phyloP scores from a whole-genome alignment of 2,113 vertebrate species.

The Lonchura striata region DNA sequence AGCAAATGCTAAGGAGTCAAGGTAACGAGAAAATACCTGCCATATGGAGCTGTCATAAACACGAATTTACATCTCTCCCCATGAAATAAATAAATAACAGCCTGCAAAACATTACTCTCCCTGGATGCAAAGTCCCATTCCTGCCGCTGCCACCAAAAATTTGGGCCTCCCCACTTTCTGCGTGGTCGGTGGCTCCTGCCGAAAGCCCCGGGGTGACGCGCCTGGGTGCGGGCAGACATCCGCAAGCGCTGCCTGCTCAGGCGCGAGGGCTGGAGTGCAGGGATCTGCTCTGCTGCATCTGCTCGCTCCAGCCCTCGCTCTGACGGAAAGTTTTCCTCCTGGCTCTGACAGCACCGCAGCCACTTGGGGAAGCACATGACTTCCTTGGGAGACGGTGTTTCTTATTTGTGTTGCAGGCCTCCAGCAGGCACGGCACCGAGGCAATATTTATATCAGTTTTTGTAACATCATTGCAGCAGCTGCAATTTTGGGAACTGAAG shows the following conservation, averaged over 20 bases:
- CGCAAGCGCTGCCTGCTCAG: neutral
- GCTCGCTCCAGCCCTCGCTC: neutral
- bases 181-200: neutral
- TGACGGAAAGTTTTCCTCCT: conserved; percentile 38
- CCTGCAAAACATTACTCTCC: neutral
- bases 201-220: neutral
- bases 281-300: neutral
- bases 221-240: neutral
- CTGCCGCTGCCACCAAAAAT: neutral
- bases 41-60: conserved; percentile 52
- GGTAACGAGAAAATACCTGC: conserved; percentile 23
- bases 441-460: conserved; percentile 37
- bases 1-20: neutral
- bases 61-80: neutral
- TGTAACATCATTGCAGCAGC: neutral
- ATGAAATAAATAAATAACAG: conserved; percentile 37
- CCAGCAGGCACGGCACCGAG: conserved; percentile 1
- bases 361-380: conserved; percentile 34
- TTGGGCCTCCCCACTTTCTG: neutral
- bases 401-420: conserved; percentile 21
- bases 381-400: neutral
- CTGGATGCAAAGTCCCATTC: neutral
- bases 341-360: neutral
- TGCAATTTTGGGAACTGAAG: conserved; percentile 28
- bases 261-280: accelerated